Base-by-base conservation (phyloP, 2,888 invertebrate species). In the Nyleta sp. region DNA sequence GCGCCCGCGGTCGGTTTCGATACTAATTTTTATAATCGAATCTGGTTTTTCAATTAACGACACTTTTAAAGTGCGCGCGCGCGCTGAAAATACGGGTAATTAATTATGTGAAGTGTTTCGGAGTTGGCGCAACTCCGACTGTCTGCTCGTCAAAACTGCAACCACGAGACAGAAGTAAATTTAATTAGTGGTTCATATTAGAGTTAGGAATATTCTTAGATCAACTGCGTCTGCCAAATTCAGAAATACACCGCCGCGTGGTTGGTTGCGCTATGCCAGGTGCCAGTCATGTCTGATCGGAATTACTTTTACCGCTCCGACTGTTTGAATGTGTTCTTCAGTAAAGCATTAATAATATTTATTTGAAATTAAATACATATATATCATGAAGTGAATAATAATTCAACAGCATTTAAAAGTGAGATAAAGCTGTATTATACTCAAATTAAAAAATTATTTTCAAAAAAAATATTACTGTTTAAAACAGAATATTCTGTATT, bases 121-220 rank as follows among this genome's bases (percentile, higher is more conserved):
- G 28, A 55, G 35, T 55, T 40, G 38, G 8, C 6, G 31, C 11
- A 57, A 55, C 50, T 40, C 13, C 8, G 33, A 31, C 28, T 57
- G 62, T 52, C 38, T 59, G 28, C 31, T 52, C 53, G 17, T 57
- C 52, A 73, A 65, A 52, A 67, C 38, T 60, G 33, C 7, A n/a
- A 5, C n/a, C 4, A 2, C 15, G 42, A 59, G 65, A 53, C 52
- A 67, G 52, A 74, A 68, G 60, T 68, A 60, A 67, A 74, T 75
- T 68, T 53, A 75, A 75, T 75, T 75, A 68, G 55, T 33, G 31
- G 55, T 55, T 75, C 46, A 31, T 46, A 55, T 75, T 62, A 53
- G 46, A 62, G 53, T 68, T 53, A 28, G 64, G 55, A 40, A 53
- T 68, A 68, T 75, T 68, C 60, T 67, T 75, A 68, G 53, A 75